A percentile compares a stretch with the other conserved stretches of the same genome.
phyloP scores from a whole-genome alignment of 1,140 invertebrate genomes.

The Bombus consobrinus region DNA sequence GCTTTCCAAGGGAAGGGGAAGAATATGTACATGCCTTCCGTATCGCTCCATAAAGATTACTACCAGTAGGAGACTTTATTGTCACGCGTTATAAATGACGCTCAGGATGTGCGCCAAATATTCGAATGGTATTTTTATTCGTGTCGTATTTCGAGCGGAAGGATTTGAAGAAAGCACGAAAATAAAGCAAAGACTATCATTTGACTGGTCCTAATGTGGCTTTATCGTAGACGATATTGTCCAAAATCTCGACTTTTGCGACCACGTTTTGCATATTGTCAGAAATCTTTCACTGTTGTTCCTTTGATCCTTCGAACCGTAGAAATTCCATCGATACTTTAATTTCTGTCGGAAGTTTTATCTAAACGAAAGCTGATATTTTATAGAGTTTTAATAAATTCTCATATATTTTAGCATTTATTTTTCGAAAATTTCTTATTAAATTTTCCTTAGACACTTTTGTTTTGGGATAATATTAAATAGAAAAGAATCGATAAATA shows the following conservation, averaged over 20 bases:
- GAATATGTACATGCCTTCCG: constrained; percentile 49
- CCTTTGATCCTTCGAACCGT: not conserved
- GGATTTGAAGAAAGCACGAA: constrained; percentile 69
- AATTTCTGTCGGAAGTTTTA: no score
- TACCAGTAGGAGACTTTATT: constrained; percentile 79
- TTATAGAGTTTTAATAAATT: no score
- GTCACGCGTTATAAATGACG: constrained; percentile 82
- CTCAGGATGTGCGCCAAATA: constrained; percentile 78
- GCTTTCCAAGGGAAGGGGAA: constrained; percentile 18
- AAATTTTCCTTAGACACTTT: no score
- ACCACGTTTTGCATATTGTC: not conserved
- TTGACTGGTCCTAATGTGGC: constrained; percentile 67
- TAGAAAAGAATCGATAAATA: no score
- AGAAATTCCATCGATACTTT: not conserved
- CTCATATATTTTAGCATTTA: no score
- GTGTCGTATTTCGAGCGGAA: constrained; percentile 78
- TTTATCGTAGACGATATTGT: constrained; percentile 78
- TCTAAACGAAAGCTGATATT: no score
- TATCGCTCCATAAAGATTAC: constrained; percentile 81
- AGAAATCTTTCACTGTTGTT: no score
- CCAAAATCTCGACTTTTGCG: not conserved
- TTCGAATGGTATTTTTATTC: constrained; percentile 83
- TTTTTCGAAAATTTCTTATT: no score
- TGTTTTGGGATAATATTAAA: no score
- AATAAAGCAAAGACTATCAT: constrained; percentile 34